phyloP scores from a whole-genome alignment of 2,888 invertebrate genomes.

The Tipula confusa region DNA sequence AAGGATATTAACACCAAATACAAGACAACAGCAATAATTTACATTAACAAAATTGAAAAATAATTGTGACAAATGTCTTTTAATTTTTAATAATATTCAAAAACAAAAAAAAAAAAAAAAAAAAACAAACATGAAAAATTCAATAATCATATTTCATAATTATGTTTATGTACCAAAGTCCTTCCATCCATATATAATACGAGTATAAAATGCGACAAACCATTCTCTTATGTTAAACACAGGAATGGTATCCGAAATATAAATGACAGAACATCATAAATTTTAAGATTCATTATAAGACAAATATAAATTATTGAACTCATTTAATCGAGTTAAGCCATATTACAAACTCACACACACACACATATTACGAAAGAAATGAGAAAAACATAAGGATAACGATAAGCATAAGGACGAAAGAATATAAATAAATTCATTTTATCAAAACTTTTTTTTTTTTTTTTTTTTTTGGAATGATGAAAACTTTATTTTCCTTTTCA shows the following conservation, averaged over 20 bases:
- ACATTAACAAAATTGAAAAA: constrained; percentile 27
- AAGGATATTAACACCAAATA: constrained; percentile 3
- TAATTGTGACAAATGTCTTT: constrained; percentile 30
- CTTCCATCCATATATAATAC: background rate
- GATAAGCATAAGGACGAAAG: background rate
- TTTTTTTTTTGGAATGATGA: background rate
- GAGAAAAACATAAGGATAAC: constrained; percentile 9
- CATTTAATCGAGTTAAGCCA: constrained; percentile 25
- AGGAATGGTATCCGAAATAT: background rate
- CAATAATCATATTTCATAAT: constrained; percentile 28
- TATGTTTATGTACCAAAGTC: constrained; percentile 15
- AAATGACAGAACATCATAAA: constrained; percentile 1
- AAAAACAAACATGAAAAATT: no score
- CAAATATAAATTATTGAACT: constrained; percentile 20
- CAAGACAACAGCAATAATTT: background rate
- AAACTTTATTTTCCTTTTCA: background rate
- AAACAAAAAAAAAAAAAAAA: background rate
- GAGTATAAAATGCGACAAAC: background rate
- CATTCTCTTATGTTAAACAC: background rate
- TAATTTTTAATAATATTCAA: constrained; percentile 8
- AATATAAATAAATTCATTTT: constrained; percentile 13
- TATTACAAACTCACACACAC: background rate
- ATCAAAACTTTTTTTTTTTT: background rate
- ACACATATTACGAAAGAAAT: background rate
- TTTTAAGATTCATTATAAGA: constrained; percentile 25